phyloP scores from a whole-genome alignment of 2,888 invertebrate genomes.

The Andrena dorsata region DNA sequence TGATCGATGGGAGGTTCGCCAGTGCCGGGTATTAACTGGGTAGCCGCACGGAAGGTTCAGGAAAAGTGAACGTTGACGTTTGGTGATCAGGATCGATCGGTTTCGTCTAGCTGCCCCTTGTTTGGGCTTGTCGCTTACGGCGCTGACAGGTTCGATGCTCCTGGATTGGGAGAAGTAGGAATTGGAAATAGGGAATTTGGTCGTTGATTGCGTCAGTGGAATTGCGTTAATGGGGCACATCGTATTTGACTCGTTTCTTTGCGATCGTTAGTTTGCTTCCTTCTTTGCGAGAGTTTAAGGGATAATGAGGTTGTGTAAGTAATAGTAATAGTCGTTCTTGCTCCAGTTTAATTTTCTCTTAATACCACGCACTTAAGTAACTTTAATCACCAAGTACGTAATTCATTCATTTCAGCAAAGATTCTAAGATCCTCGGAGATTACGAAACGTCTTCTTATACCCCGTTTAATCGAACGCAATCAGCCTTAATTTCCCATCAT shows the following conservation, averaged over 20 bases:
- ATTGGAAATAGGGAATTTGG: too few relatives aligned
- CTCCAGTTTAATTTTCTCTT: background rate
- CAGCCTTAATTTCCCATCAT: background rate
- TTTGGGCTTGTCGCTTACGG: background rate
- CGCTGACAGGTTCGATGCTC: background rate
- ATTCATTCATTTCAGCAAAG: background rate
- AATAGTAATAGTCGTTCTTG: too few relatives aligned
- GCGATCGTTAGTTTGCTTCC: too few relatives aligned
- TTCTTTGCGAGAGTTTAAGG: too few relatives aligned
- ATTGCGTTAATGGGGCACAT: too few relatives aligned
- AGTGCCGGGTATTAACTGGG: constrained; percentile 1
- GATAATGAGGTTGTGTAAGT: too few relatives aligned
- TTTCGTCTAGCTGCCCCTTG: background rate
- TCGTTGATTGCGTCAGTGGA: too few relatives aligned
- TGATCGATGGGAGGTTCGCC: background rate
- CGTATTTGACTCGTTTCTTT: too few relatives aligned
- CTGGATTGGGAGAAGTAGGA: too few relatives aligned
- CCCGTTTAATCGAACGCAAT: background rate
- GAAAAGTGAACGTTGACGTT: constrained; percentile 11
- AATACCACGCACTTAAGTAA: background rate
- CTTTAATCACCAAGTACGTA: background rate
- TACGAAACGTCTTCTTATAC: background rate
- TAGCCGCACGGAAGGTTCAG: background rate
- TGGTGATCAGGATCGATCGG: background rate
- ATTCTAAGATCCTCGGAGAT: background rate